These are phyloP conservation scores for Sylvilagus floridanus DNA, from an alignment of 2,797 vertebrate genomes.

Conservation along the genomic window DNA sequence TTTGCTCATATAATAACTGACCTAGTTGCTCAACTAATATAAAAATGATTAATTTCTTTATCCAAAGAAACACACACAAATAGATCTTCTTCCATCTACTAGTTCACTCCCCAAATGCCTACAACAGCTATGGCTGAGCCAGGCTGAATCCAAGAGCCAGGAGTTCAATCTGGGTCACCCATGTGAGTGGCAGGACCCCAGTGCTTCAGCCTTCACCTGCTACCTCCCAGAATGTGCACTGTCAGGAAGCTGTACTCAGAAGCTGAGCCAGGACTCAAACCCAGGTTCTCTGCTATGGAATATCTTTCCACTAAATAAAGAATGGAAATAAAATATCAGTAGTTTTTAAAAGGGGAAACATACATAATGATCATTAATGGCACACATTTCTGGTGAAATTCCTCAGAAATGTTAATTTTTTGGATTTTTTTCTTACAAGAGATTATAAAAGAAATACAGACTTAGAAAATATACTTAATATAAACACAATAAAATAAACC, in stretches of 20 bases:
- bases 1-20: not conserved
- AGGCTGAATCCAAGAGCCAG: too few relatives aligned
- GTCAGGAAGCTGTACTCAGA: too few relatives aligned
- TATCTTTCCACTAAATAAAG: slow-evolving; percentile 23
- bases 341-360: not conserved
- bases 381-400: not conserved
- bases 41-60: not conserved
- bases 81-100: too few relatives aligned
- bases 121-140: too few relatives aligned
- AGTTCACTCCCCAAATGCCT: too few relatives aligned
- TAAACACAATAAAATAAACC: not conserved
- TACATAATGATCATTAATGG: not conserved
- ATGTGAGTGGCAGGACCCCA: too few relatives aligned
- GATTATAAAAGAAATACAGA: not conserved
- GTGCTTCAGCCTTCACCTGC: too few relatives aligned
- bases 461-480: not conserved
- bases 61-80: too few relatives aligned
- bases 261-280: too few relatives aligned
- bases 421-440: not conserved
- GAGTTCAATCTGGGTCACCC: too few relatives aligned
- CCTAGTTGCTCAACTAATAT: not conserved
- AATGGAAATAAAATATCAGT: not conserved
- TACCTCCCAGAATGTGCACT: too few relatives aligned
- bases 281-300: too few relatives aligned
- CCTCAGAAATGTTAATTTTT: not conserved